Conservation (phyloP, 2,888 invertebrate genomes). For the Lithophane semibrunnea region DNA sequence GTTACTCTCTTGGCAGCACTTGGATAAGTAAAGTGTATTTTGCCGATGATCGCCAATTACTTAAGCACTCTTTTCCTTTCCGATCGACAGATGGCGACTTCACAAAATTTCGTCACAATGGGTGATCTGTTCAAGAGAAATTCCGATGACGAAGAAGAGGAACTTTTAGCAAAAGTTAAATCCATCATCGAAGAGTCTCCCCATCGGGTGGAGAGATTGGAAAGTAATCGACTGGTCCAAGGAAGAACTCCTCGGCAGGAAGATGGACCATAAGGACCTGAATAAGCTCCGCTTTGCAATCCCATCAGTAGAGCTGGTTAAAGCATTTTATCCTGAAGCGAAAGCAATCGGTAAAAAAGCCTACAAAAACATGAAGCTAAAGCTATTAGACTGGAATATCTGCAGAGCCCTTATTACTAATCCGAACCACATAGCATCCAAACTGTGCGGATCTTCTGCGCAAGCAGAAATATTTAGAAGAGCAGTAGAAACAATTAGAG, state of each 20-base stretch:
- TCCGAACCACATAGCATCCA: background rate
- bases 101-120: background rate
- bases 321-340: background rate
- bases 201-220: constrained; percentile 1
- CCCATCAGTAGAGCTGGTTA: background rate
- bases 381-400: constrained; percentile 16
- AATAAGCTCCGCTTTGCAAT: constrained; percentile 6
- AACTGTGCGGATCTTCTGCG: background rate
- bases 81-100: background rate
- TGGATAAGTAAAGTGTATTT: too few species aligned
- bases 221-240: constrained; percentile 16
- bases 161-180: background rate
- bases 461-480: constrained; percentile 6
- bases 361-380: constrained; percentile 8
- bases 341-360: background rate
- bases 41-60: too few species aligned
- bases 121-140: background rate
- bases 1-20: too few species aligned
- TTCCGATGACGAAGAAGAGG: background rate
- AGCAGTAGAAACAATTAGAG: background rate
- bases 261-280: background rate
- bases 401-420: constrained; percentile 6
- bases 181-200: background rate
- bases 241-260: constrained; percentile 6
- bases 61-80: background rate